These are phyloP conservation scores for Poecilia picta DNA, from an alignment of 2,797 vertebrate species.

Conservation along the genomic window DNA sequence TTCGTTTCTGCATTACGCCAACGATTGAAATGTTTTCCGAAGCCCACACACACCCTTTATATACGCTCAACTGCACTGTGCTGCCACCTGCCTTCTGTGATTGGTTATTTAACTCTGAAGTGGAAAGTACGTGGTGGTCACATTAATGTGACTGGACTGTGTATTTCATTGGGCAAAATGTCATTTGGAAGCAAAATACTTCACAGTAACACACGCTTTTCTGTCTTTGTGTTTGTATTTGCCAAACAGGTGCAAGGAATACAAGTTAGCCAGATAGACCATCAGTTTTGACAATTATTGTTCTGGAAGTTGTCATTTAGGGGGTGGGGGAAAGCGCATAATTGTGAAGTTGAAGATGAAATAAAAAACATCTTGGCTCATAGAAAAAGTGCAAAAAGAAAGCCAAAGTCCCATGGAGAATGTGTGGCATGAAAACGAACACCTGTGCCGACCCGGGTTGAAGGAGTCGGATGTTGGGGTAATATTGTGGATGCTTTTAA, in stretches of 20 bases:
- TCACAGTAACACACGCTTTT: background rate
- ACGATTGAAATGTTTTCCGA: too few relatives aligned
- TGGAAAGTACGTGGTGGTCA: too few relatives aligned
- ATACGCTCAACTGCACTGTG: too few relatives aligned
- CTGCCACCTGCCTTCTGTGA: too few relatives aligned
- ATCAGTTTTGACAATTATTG: background rate
- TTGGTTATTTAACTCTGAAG: too few relatives aligned
- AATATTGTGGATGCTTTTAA: background rate
- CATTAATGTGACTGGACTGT: too few relatives aligned
- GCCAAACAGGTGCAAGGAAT: constrained; percentile 11
- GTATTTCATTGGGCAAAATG: too few relatives aligned
- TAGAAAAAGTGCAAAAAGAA: background rate
- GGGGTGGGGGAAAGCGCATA: background rate
- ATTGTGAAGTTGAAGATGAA: background rate
- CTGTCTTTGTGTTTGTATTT: background rate
- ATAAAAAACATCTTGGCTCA: background rate
- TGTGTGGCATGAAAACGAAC: constrained; percentile 1
- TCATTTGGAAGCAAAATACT: background rate
- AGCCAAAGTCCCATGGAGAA: background rate
- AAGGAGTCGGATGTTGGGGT: constrained; percentile 8
- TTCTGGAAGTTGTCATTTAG: background rate
- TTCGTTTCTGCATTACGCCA: too few relatives aligned
- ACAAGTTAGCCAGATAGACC: constrained; percentile 3
- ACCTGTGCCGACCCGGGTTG: background rate
- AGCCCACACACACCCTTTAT: too few relatives aligned